Conservation (phyloP, 1,140 invertebrate species). For the Nautilus pompilius region DNA sequence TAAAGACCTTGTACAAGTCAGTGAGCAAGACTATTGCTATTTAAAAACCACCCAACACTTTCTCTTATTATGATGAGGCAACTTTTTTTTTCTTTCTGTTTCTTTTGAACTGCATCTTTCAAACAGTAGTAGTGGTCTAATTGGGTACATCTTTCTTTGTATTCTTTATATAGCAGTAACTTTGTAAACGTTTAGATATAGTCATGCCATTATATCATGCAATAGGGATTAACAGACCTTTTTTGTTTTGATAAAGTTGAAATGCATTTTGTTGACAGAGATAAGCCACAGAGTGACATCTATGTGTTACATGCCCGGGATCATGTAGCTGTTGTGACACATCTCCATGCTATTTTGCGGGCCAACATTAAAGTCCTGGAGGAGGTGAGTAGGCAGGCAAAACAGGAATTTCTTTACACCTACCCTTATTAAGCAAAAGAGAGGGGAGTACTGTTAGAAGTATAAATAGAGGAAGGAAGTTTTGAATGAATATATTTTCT, state of each 20-base stretch:
- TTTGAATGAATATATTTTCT: no score
- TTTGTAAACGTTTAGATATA: neutral
- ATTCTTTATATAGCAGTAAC: neutral
- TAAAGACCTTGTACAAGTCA: slow-evolving; percentile 27
- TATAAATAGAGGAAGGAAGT: no score
- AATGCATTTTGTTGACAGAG: slow-evolving; percentile 20
- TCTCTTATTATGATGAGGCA: neutral
- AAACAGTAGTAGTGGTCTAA: neutral
- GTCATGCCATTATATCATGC: neutral
- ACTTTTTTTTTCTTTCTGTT: neutral
- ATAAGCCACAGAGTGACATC: slow-evolving; percentile 29
- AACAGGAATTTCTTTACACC: no score
- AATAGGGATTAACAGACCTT: neutral
- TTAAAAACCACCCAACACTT: neutral
- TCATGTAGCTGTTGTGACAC: slow-evolving; percentile 33
- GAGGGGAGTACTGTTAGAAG: no score
- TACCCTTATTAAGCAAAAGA: no score
- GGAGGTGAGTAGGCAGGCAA: slow-evolving; percentile 42
- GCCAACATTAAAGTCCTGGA: slow-evolving; percentile 44
- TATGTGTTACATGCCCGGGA: slow-evolving; percentile 31
- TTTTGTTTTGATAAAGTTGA: neutral
- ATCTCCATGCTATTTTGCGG: slow-evolving; percentile 38
- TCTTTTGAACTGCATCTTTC: neutral
- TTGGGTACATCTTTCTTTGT: neutral
- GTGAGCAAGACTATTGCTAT: neutral